Evolutionary conservation across 2,888 invertebrate genomes (phyloP), one percentile per base, ranked within the genome.

Genomic region (Erpobdella octoculata): DNA sequence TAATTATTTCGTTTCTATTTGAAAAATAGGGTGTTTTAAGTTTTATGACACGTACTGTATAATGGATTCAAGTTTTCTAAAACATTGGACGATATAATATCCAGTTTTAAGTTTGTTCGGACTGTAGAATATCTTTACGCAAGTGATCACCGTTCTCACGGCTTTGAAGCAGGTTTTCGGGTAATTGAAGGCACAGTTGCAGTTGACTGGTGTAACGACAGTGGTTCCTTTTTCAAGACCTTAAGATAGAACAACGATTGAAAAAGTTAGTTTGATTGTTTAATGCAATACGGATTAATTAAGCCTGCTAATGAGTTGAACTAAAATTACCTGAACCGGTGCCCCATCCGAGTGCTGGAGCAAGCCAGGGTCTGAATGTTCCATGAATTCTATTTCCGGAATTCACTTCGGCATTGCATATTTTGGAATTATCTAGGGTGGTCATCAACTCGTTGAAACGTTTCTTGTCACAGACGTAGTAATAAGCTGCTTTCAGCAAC

Each of bases 351-450:
- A 28, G 36, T 28, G 31, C 35, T 21, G 64, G 28, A 33, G 64
- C 41, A 25, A 71, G 41, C 18, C 74, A 73, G 8, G 72, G 72
- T 0, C 70, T 73, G 15, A 70, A 73, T 5, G 65, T 71, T 18
- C 72, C 71, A 0, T 72, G 68, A 6, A 73, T 68, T 3, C 73
- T 72, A 0, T 72, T 64, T 0, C 71, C 72, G 21, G 68, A 71
- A 1, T 46, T 66, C 25, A 59, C 61, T 28, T 71, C 46, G 21
- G 66, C 66, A 4, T 61, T 15, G 8, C 36, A 53, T 18, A 62
- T 66, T 9, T 65, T 66, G 15, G 48, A 36, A 37, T 66, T 69
- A 21, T 33, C 53, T 31, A 61, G 38, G 28, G 61, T 59, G 1
- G 66, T 53, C 15, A 70, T 35, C 5, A 70, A 37, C 18, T 64